Evolutionary conservation across 2,797 vertebrate genomes (phyloP).

Genomic region (Sebastes trivittatus): DNA sequence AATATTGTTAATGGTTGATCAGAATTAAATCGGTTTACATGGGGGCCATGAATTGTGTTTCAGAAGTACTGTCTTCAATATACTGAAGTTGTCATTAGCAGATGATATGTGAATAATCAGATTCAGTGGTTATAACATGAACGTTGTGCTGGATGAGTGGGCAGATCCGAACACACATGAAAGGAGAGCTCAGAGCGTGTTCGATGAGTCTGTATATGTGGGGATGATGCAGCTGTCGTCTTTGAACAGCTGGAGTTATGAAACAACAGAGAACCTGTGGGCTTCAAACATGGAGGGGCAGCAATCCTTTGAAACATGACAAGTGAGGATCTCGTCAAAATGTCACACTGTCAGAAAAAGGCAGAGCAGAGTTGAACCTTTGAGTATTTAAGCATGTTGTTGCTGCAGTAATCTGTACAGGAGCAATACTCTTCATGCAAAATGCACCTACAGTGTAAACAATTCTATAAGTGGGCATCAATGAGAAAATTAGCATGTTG

Average conservation of each 20-base stretch:
- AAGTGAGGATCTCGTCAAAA: conserved; percentile 57
- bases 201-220: conserved; percentile 30
- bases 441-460: neutral
- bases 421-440: neutral
- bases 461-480: neutral
- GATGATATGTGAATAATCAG: neutral
- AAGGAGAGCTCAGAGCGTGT: conserved; percentile 60
- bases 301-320: conserved; percentile 58
- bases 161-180: conserved; percentile 64
- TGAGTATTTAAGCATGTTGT: conserved; percentile 6
- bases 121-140: neutral
- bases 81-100: neutral
- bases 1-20: neutral
- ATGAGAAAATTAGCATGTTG: neutral
- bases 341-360: conserved; percentile 51
- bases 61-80: neutral
- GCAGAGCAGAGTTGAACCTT: conserved; percentile 21
- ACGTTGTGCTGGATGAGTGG: neutral
- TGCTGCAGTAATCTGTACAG: neutral
- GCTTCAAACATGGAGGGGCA: conserved; percentile 59
- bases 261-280: conserved; percentile 52
- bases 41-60: neutral
- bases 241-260: conserved; percentile 53
- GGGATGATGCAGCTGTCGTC: conserved; percentile 19
- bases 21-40: neutral